These are phyloP conservation scores for Cantharis rustica DNA, from an alignment of 2,888 invertebrate genomes.

Conservation along the genomic window DNA sequence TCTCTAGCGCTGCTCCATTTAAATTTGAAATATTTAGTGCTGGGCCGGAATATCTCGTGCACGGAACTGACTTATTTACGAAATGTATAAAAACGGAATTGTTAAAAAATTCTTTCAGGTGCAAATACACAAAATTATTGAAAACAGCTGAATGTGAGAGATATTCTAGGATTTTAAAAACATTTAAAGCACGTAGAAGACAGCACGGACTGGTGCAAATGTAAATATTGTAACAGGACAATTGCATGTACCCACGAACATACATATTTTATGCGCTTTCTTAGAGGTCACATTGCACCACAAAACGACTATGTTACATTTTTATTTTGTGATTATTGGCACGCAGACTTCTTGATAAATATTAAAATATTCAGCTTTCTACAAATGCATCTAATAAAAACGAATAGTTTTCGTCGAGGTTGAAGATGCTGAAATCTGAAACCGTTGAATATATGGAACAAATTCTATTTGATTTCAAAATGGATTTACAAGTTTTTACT, in stretches of 20 bases:
- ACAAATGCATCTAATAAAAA: neutral
- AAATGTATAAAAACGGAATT: neutral
- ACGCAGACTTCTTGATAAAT: neutral
- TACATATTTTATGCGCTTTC: slow-evolving; percentile 22
- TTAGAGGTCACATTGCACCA: slow-evolving; percentile 19
- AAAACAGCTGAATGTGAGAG: slow-evolving; percentile 5
- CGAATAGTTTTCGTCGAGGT: no score
- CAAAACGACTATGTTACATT: slow-evolving; percentile 11
- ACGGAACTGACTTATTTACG: neutral
- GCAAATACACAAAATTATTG: neutral
- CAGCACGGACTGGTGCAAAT: slow-evolving; percentile 22
- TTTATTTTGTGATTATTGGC: slow-evolving; percentile 8
- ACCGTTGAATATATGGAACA: no score
- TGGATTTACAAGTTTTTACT: no score
- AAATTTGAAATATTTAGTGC: neutral
- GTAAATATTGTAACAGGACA: slow-evolving; percentile 33
- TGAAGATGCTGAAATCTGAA: no score
- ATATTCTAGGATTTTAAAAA: slow-evolving; percentile 17
- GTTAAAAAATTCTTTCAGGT: neutral
- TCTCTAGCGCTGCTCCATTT: neutral
- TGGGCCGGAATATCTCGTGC: neutral
- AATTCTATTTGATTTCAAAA: no score
- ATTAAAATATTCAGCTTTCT: neutral
- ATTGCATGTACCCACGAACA: slow-evolving; percentile 31
- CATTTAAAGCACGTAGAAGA: slow-evolving; percentile 20